Evolutionary conservation across 2,888 invertebrate genomes (phyloP), one percentile per base, ranked within the genome.

Genomic region (Caenorhabditis virilis): DNA sequence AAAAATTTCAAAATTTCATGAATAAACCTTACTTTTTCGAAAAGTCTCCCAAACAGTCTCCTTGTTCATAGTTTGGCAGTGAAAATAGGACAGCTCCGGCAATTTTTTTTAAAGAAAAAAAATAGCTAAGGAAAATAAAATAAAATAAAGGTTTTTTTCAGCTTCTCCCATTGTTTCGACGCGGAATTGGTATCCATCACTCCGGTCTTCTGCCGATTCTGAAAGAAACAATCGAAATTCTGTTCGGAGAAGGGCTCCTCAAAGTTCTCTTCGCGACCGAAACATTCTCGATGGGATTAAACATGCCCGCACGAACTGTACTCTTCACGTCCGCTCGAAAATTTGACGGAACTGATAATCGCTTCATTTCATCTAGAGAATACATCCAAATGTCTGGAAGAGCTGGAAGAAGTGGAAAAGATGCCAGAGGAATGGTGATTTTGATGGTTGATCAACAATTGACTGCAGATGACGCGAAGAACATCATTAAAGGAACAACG

Each of bases 351-450:
- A 92, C 90, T 84, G 91, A 92, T 82, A 91, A 92, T 80, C 42
- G 42, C 9, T 39, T 50, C 25, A 71, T 82, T 49, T 77, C 74
- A 88, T 88, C 93, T 58, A 98, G 98, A 7, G 98, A 99, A 85
- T 99, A 98, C 83, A 97, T 99, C 74, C 98, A 99, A 85, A 98
- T 99, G 98, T 93, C 95, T 13, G 98, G 99, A 0, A 88, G 99
- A 69, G 98, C 98, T 0, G 99, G 98, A 2, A 89, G 98, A 54
- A 89, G 98, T 84, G 71, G 70, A 42, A 86, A 95, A 45, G 98
- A 98, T 84, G 95, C 95, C 84, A 92, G 93, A 83, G 87, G 91
- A 70, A 94, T 97, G 57, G 97, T 98, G 6, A 97, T 99, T 74
- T 87, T 98, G 42, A 98, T 98, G 94, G 90, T 98, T 18, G 97